A percentile compares a stretch with the other conserved stretches of the same genome.
These are phyloP conservation scores for Agonopterix subpropinquella DNA, from an alignment of 2,888 invertebrate species.

Conservation along the genomic window DNA sequence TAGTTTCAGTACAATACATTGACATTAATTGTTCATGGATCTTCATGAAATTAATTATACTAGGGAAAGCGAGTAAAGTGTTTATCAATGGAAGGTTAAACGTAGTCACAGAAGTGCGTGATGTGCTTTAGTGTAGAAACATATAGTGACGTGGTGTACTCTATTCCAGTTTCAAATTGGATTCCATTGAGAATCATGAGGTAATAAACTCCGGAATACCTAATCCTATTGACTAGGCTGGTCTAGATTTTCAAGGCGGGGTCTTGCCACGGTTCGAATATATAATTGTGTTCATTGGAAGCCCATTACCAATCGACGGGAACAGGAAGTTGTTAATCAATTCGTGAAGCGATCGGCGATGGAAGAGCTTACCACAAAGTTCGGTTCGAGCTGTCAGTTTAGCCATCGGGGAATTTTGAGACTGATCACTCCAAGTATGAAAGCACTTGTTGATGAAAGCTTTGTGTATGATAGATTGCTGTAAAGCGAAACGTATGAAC, in stretches of 20 bases:
- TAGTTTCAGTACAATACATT: too few species aligned
- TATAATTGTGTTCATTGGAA: conserved; percentile 15
- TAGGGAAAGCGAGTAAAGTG: neutral
- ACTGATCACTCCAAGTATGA: conserved; percentile 24
- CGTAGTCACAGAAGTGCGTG: conserved; percentile 26
- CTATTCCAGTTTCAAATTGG: conserved; percentile 54
- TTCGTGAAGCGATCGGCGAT: conserved; percentile 16
- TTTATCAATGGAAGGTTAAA: conserved; percentile 19
- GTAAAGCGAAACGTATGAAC: too few species aligned
- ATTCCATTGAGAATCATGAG: conserved; percentile 56
- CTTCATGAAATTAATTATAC: too few species aligned
- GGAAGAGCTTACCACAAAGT: conserved; percentile 12
- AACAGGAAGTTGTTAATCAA: conserved; percentile 26
- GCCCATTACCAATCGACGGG: conserved; percentile 14
- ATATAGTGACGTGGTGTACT: conserved; percentile 27
- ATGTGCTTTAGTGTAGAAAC: conserved; percentile 38
- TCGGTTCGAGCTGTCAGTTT: conserved; percentile 29
- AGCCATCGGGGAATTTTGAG: conserved; percentile 25
- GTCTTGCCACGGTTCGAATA: neutral
- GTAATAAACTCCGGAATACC: conserved; percentile 24
- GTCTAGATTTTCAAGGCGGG: too few species aligned
- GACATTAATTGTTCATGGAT: too few species aligned
- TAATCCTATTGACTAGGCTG: too few species aligned
- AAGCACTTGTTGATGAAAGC: conserved; percentile 40
- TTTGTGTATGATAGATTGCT: too few species aligned